phyloP scores from a whole-genome alignment of 1,140 invertebrate genomes.

The Drosophila fuyamai region DNA sequence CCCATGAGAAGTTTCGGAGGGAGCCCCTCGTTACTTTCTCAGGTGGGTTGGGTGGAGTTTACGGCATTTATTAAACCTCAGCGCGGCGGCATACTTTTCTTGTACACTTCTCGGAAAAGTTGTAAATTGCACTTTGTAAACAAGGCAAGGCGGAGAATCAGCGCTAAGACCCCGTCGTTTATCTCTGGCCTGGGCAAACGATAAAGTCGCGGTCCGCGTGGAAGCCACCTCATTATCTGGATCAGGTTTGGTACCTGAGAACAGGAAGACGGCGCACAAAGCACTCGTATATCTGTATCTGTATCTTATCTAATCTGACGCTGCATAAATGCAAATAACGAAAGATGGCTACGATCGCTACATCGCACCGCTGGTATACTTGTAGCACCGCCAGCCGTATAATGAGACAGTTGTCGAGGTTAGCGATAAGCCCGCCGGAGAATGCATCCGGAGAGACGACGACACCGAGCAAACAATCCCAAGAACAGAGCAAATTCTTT shows the following conservation, averaged over 20 bases:
- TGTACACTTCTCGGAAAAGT: slow-evolving; percentile 76
- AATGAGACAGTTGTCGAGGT: slow-evolving; percentile 67
- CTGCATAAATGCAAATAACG: slow-evolving; percentile 80
- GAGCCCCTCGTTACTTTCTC: slow-evolving; percentile 17
- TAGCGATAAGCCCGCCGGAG: slow-evolving; percentile 63
- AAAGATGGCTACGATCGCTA: slow-evolving; percentile 55
- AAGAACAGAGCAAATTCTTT: slow-evolving; percentile 83
- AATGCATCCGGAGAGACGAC: slow-evolving; percentile 66
- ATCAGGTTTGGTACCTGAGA: slow-evolving; percentile 56
- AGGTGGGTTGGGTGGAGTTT: slow-evolving; percentile 33
- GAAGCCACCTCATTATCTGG: slow-evolving; percentile 70
- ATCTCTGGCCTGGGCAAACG: slow-evolving; percentile 53
- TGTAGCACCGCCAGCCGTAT: slow-evolving; percentile 24
- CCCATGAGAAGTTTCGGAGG: slow-evolving; percentile 35
- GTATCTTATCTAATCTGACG: slow-evolving; percentile 74
- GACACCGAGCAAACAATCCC: slow-evolving; percentile 63
- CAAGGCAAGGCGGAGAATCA: slow-evolving; percentile 60
- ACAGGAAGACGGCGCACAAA: slow-evolving; percentile 68
- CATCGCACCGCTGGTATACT: neutral
- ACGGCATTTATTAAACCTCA: slow-evolving; percentile 60
- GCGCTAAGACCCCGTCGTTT: slow-evolving; percentile 67
- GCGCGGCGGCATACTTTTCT: slow-evolving; percentile 56
- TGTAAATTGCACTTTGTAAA: slow-evolving; percentile 79
- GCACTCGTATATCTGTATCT: slow-evolving; percentile 25
- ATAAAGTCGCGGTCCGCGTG: slow-evolving; percentile 62